A percentile compares a stretch with the other conserved stretches of the same genome.
phyloP scores from a whole-genome alignment of 2,797 vertebrate genomes.

The Acanthornis magna region DNA sequence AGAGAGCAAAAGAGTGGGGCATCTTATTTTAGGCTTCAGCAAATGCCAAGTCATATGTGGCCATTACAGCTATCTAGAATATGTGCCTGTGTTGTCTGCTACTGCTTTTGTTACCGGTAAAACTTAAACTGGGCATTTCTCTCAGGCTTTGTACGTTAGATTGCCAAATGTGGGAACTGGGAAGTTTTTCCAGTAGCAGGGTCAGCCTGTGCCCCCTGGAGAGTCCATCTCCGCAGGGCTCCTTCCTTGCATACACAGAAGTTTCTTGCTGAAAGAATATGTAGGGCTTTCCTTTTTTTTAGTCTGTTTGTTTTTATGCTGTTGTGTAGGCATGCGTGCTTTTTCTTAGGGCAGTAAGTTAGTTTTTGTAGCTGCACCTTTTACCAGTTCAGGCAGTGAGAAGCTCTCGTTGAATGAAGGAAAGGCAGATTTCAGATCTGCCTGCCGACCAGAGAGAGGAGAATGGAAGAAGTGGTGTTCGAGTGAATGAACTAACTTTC shows the following conservation, averaged over 20 bases:
- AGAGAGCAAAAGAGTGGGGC: constrained; percentile 12
- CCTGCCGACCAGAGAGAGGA: background rate
- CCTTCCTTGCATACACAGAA: background rate
- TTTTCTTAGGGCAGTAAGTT: background rate
- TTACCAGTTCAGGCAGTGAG: constrained; percentile 10
- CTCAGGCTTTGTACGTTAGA: rapidly evolving
- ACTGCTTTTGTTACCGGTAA: background rate
- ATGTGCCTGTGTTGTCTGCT: background rate
- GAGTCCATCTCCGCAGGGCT: background rate
- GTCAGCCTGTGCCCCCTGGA: background rate
- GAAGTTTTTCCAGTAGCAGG: background rate
- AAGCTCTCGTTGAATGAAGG: background rate
- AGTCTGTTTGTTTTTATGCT: background rate
- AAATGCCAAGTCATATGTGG: constrained; percentile 2
- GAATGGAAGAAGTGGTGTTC: constrained; percentile 50
- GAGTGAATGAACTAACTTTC: constrained; percentile 74
- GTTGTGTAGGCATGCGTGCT: background rate
- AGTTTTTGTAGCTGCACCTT: background rate
- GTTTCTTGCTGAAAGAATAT: background rate
- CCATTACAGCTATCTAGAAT: background rate
- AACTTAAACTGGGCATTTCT: background rate
- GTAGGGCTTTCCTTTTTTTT: background rate
- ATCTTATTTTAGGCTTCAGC: constrained; percentile 32
- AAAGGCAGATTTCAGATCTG: background rate
- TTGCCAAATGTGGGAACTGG: background rate